Percentiles rank a stretch among this genome's conserved stretches.
Evolutionary conservation across 37 sponge, comb jelly and placozoan genomes (phyloP).

Genomic region (Beroe ovata): DNA sequence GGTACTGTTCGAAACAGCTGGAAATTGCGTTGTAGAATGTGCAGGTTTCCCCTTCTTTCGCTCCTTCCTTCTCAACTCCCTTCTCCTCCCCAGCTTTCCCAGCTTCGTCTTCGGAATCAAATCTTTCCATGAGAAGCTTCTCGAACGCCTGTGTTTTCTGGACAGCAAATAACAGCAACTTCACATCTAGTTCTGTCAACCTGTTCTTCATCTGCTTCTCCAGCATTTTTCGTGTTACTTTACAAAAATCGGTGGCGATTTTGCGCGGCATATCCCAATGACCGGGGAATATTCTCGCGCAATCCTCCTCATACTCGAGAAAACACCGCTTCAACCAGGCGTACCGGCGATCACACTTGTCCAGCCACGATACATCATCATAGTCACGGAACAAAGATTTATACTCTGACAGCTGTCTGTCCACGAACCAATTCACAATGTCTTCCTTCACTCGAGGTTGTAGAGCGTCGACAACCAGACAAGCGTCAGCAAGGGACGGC

Average conservation of each 20-base stretch:
- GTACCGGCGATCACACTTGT: constrained; percentile 71
- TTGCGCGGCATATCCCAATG: constrained; percentile 88
- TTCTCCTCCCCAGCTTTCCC: background rate
- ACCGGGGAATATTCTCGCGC: constrained; percentile 79
- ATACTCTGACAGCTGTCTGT: constrained; percentile 92
- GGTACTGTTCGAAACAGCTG: constrained; percentile 92
- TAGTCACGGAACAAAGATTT: constrained; percentile 87
- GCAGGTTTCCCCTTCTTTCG: constrained; percentile 69
- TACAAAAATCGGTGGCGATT: constrained; percentile 82
- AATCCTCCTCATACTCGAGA: constrained; percentile 83
- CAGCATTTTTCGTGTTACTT: constrained; percentile 73
- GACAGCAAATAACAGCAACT: constrained; percentile 93
- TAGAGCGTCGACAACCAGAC: constrained; percentile 69
- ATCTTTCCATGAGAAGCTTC: constrained; percentile 82
- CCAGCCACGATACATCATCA: constrained; percentile 70
- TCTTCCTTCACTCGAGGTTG: constrained; percentile 75
- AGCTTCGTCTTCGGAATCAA: constrained; percentile 14
- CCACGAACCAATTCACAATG: constrained; percentile 86
- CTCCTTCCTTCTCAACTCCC: background rate
- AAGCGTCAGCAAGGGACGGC: constrained; percentile 40
- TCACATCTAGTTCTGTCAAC: constrained; percentile 83
- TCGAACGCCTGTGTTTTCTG: constrained; percentile 96
- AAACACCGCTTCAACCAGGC: constrained; percentile 90
- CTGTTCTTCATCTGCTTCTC: constrained; percentile 76
- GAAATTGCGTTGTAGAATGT: constrained; percentile 92